Conservation (phyloP, 1,140 invertebrate genomes). For the Propsilocerus akamusi region DNA sequence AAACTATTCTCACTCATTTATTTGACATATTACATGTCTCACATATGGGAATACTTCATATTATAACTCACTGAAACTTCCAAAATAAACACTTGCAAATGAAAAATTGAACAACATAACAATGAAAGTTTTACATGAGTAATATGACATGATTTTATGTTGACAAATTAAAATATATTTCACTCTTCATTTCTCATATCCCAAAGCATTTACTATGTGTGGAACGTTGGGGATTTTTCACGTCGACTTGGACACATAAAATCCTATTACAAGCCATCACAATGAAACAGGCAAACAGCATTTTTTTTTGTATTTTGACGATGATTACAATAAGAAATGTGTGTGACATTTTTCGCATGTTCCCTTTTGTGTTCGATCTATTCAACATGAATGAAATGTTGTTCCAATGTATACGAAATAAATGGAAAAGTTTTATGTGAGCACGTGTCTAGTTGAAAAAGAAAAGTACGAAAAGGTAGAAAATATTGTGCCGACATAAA, state of each 20-base stretch:
- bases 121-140: background rate
- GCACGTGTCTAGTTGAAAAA: no score
- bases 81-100: background rate
- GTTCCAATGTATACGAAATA: no score
- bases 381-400: no score
- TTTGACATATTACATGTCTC: background rate
- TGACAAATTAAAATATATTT: conserved; percentile 2
- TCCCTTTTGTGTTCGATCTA: background rate
- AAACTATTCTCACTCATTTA: background rate
- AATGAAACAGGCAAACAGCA: background rate
- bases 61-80: background rate
- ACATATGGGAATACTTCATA: background rate
- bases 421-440: no score
- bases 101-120: background rate
- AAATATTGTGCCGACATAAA: no score
- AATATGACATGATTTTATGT: background rate
- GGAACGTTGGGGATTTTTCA: background rate
- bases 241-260: background rate
- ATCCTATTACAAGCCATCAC: background rate
- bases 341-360: background rate
- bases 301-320: background rate
- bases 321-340: background rate
- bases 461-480: no score
- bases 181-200: background rate
- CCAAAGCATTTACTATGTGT: no score